Base-by-base conservation (phyloP, 2,888 invertebrate genomes). In the Drosophila prolongata region DNA sequence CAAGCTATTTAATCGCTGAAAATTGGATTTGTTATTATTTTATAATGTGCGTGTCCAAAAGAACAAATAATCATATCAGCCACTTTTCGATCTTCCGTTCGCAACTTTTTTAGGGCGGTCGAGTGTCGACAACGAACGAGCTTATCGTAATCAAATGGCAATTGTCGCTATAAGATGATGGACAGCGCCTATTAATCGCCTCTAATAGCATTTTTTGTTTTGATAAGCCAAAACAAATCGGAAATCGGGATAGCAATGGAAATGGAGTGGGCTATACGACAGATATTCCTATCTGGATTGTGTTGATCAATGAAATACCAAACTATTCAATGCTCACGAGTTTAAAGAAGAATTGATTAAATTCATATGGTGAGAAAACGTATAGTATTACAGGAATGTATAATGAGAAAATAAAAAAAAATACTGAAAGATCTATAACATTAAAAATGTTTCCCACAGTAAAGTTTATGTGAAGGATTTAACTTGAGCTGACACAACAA, bases 171-270 rank as follows among this genome's bases (percentile, higher is more conserved):
- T 69, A 77, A 81, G 85, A 89, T 90, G 89, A 89, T 89, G 83
- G 87, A 89, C 90, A 87, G 80, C 80, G 81, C 79, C 76, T 87
- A 87, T 89, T 90, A 90, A 90, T 90, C 89, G 89, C 76, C 82
- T 70, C 88, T 90, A 90, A 90, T 89, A 89, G 84, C 76, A 79
- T 80, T 87, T 79, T 55, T 70, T 27, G 57, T 76, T 75, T 16
- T 78, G 85, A 85, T 85, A 85, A 85, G 87, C 75, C 68, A 40
- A 52, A 38, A 47, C 52, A 75, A 74, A 53, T 67, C 50, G 56
- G 72, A 71, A 71, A 58, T 54, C 50, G 47, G 47, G 54, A 59
- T 71, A 60, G 40, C 50, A 52, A 11, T 69, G 38, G 6, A 38
- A 27, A 6, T 68, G 34, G 38, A 67, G 47, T 46, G 64, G 65